Percentiles rank a stretch among this genome's conserved stretches.
phyloP scores from a whole-genome alignment of 1,140 invertebrate species.

The Orchesella cincta region DNA sequence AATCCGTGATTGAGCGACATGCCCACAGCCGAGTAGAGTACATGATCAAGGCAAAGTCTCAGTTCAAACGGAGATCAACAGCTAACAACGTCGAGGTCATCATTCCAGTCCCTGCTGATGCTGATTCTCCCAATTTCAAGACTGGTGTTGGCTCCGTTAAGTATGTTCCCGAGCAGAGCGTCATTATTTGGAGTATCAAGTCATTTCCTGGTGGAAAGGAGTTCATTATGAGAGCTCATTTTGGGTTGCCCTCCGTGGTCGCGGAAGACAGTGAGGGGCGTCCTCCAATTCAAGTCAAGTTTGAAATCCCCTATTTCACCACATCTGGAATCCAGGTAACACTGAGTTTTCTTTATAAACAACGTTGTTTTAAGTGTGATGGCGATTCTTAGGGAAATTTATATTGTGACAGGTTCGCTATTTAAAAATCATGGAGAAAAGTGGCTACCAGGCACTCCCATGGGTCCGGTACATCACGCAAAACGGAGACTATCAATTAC shows the following conservation, averaged over 20 bases:
- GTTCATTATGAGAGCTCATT: constrained; percentile 98
- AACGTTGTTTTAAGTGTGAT: not conserved
- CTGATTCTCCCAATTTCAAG: constrained; percentile 99
- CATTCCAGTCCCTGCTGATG: constrained; percentile 97
- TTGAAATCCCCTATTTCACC: constrained; percentile 99
- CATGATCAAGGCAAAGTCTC: constrained; percentile 99
- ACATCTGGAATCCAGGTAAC: constrained; percentile 95
- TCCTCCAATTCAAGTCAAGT: constrained; percentile 97
- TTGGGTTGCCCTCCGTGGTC: constrained; percentile 95
- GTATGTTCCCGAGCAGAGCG: constrained; percentile 96
- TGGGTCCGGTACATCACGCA: constrained; percentile 99
- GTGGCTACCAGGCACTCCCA: constrained; percentile 97
- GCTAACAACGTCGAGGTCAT: constrained; percentile 99
- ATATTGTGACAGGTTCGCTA: constrained; percentile 72
- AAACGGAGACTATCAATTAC: constrained; percentile 97
- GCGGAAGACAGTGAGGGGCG: constrained; percentile 94
- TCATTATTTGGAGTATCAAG: constrained; percentile 99
- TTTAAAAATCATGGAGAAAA: constrained; percentile 99
- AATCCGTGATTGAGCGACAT: constrained; percentile 98
- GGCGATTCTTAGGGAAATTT: not conserved
- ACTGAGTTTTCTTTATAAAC: not conserved
- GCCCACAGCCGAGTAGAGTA: constrained; percentile 97
- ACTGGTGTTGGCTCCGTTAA: constrained; percentile 97
- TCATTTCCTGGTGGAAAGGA: constrained; percentile 99
- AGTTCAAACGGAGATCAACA: constrained; percentile 96